A percentile compares a stretch with the other conserved stretches of the same genome.
These are phyloP conservation scores for Menidia menidia DNA, from an alignment of 2,797 vertebrate genomes.

Conservation along the genomic window DNA sequence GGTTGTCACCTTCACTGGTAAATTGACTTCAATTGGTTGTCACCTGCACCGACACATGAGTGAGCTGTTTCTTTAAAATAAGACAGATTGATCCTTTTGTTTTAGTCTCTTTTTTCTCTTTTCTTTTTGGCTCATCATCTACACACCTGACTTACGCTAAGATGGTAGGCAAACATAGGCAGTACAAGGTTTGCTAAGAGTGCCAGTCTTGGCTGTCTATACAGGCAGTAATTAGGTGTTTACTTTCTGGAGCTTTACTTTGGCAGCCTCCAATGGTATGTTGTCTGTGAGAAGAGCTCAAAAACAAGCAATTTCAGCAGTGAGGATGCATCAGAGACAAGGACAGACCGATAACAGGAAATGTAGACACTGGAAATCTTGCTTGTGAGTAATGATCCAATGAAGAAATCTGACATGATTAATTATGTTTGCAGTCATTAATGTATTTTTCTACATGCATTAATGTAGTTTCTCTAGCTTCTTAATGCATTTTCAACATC, in stretches of 20 bases:
- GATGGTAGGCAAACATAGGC: slow-evolving; percentile 17
- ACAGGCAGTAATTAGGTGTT: slow-evolving; percentile 72
- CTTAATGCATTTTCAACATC: background rate
- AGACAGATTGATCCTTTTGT: slow-evolving; percentile 15
- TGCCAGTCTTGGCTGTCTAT: slow-evolving; percentile 55
- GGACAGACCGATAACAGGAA: slow-evolving; percentile 43
- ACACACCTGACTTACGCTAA: slow-evolving; percentile 27
- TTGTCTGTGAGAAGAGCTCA: slow-evolving; percentile 43
- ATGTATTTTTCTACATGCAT: slow-evolving; percentile 52
- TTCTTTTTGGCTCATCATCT: slow-evolving; percentile 22
- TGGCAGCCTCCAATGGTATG: slow-evolving; percentile 53
- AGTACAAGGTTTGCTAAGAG: slow-evolving; percentile 36
- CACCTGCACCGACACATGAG: slow-evolving; percentile 59
- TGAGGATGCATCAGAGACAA: slow-evolving; percentile 46
- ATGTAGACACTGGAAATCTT: slow-evolving; percentile 35
- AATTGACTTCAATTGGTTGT: slow-evolving; percentile 71
- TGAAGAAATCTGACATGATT: slow-evolving; percentile 51
- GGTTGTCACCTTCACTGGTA: slow-evolving; percentile 67
- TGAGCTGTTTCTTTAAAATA: slow-evolving; percentile 47
- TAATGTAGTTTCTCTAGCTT: background rate
- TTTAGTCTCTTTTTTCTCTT: background rate
- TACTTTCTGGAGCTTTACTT: slow-evolving; percentile 63
- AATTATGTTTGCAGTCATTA: slow-evolving; percentile 63
- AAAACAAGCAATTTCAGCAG: slow-evolving; percentile 53
- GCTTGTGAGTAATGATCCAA: slow-evolving; percentile 49